phyloP scores from a whole-genome alignment of 2,888 invertebrate genomes.

The Hirtodrosophila cameraria region DNA sequence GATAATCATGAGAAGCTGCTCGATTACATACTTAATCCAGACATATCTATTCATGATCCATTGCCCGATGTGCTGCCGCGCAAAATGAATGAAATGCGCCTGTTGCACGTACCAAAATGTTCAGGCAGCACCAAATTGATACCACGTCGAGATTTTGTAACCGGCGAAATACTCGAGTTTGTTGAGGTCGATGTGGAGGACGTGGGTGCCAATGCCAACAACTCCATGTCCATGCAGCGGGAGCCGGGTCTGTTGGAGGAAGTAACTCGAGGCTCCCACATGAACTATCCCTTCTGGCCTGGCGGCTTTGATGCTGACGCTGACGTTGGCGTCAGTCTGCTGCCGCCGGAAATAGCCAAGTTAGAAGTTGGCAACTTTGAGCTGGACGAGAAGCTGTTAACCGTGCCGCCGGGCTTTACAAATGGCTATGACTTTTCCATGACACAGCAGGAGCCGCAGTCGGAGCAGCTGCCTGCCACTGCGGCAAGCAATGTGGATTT shows the following conservation, averaged over 20 bases:
- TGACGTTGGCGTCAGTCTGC: conserved; percentile 70
- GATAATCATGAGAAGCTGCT: conserved; percentile 67
- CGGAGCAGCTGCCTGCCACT: no score
- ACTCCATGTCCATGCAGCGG: conserved; percentile 91
- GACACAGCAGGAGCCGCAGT: not conserved
- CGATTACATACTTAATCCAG: conserved; percentile 81
- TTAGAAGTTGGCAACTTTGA: conserved; percentile 83
- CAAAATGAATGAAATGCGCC: conserved; percentile 72
- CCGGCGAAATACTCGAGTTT: conserved; percentile 90
- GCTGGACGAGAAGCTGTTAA: conserved; percentile 84
- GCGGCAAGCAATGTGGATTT: conserved; percentile 77
- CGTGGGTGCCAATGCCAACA: conserved; percentile 88
- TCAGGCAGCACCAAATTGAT: conserved; percentile 81
- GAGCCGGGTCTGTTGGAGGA: conserved; percentile 90
- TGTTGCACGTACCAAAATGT: conserved; percentile 76
- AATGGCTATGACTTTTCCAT: conserved; percentile 86
- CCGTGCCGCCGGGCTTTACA: conserved; percentile 89
- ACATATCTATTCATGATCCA: conserved; percentile 82
- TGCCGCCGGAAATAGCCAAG: conserved; percentile 85
- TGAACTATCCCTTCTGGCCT: conserved; percentile 94
- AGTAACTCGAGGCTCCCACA: conserved; percentile 89
- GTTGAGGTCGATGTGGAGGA: conserved; percentile 86
- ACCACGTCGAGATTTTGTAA: conserved; percentile 88
- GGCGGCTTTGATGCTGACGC: conserved; percentile 89
- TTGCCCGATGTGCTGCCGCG: conserved; percentile 80